Base-by-base conservation (phyloP, 1,140 invertebrate species). In the Pissodes strobi region DNA sequence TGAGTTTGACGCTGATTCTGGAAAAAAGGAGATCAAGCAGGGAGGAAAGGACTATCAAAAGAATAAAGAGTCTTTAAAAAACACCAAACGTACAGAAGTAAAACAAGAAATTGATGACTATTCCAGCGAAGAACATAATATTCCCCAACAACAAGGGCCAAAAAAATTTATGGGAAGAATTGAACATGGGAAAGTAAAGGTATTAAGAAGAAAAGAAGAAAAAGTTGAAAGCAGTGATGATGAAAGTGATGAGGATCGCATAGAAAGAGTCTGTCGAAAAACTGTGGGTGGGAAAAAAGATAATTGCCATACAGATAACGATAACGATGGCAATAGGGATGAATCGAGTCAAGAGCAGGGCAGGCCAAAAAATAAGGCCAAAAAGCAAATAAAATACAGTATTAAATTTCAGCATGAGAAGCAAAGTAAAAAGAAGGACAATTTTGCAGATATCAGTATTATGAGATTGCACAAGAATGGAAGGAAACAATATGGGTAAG, bases 331-430 rank as follows among this genome's bases (percentile, higher is more conserved):
- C 25, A 17, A 34, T 4, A 21, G 34, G 10, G 1, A 51, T 10
- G 34, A 19, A 38, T 6, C 13, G 0, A 45, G 55, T 45, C 2
- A 25, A 15, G 13, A 45, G 10, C 45, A 60, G 15, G n/a, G 43
- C 12, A 46, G 34, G 12, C 21, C 9, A 34, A 59, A 27, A 52
- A 43, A 12, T 4, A 56, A 56, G n/a, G 10, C 23, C 12, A 53
- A 62, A 30, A 53, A 27, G n/a, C 34, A 43, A 18, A 38, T 65
- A 2, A 65, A 65, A 46, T 65, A 58, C 37, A 65, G 63, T 52
- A 58, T 65, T 52, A 65, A 65, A 23, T 65, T 65, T 37, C 21
- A 46, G 19, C 63, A 65, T 25, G 63, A 65, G 30, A 65, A 65
- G 18, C 53, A 65, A 38, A 57, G 59, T 15, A 58, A 52, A 37